These are phyloP conservation scores for Eupeodes latifasciatus DNA, from an alignment of 2,888 invertebrate genomes.

Conservation along the genomic window DNA sequence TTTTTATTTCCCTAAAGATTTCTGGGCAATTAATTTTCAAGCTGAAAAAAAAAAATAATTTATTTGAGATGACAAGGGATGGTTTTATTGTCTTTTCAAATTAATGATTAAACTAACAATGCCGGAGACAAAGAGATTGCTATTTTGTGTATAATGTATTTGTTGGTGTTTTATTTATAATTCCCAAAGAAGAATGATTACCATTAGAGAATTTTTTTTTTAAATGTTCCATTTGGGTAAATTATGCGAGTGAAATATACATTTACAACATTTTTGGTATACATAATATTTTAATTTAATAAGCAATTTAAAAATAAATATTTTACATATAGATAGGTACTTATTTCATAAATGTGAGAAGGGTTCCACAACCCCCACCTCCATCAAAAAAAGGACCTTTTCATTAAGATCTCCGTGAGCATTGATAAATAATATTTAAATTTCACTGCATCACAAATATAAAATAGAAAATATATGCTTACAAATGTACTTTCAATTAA, in stretches of 20 bases:
- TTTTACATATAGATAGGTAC: too few species aligned
- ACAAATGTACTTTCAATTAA: too few species aligned
- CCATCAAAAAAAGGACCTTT: too few species aligned
- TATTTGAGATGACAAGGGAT: conserved; percentile 69
- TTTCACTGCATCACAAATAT: too few species aligned
- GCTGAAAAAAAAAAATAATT: conserved; percentile 67
- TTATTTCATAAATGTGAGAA: too few species aligned
- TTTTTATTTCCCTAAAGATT: conserved; percentile 58
- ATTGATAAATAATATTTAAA: too few species aligned
- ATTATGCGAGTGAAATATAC: too few species aligned
- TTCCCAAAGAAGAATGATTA: conserved; percentile 7
- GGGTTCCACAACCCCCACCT: too few species aligned
- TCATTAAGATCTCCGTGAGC: too few species aligned
- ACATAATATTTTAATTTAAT: neutral
- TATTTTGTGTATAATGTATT: conserved; percentile 20
- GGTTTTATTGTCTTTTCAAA: conserved; percentile 73
- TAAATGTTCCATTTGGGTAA: too few species aligned
- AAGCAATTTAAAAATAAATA: neutral
- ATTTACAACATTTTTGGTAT: too few species aligned
- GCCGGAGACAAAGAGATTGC: conserved; percentile 13
- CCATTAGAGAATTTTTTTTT: neutral
- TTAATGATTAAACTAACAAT: conserved; percentile 65
- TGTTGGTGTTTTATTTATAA: conserved; percentile 2
- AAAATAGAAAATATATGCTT: too few species aligned
- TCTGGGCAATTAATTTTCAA: conserved; percentile 70